Base-by-base conservation (phyloP, 1,140 invertebrate species). In the Ganaspis sp. region DNA sequence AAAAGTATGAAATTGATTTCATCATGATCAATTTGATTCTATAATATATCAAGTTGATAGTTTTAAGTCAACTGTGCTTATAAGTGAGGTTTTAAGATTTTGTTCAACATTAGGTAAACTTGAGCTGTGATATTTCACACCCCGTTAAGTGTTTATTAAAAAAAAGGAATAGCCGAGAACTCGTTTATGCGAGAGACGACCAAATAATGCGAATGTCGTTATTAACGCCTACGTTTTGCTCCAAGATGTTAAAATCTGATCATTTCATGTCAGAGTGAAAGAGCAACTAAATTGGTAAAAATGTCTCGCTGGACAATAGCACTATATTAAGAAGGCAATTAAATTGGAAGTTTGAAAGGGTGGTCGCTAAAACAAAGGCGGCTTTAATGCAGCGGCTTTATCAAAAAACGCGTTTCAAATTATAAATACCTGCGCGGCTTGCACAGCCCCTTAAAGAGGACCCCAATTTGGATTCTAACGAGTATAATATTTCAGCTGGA, bases 381-480 rank as follows among this genome's bases (percentile, higher is more conserved):
- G 78, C 75, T 81, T 73, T 73, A 64, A 78, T 73, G 76, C 71
- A 69, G 76, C 77, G 85, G 83, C 78, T 87, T 87, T 87, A 84
- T 89, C 84, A 89, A 89, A 89, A 85, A 83, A 80, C 76, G 78
- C 77, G 79, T 73, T 83, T 82, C 75, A 88, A 86, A 88, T 87
- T 87, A 87, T 87, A 88, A 86, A 86, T 86, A 83, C 78, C 74
- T 49, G 45, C 74, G 79, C 76, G 73, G 76, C 58, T 75, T 79
- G 77, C 77, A 70, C 19, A 74, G 69, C 58, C 80, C 70, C 70
- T 75, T 83, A 82, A 49, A 40, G 79, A 81, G 64, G 79, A 86
- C 77, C 83, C 86, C 87, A 87, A 89, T 88, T 88, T 87, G 84
- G 86, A 83, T 86, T 87, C 87, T 90, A 88, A 89, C 87, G 87